A percentile compares a stretch with the other conserved stretches of the same genome.
These are phyloP conservation scores for Xyrichtys novacula DNA, from an alignment of 2,797 vertebrate genomes.

Conservation along the genomic window DNA sequence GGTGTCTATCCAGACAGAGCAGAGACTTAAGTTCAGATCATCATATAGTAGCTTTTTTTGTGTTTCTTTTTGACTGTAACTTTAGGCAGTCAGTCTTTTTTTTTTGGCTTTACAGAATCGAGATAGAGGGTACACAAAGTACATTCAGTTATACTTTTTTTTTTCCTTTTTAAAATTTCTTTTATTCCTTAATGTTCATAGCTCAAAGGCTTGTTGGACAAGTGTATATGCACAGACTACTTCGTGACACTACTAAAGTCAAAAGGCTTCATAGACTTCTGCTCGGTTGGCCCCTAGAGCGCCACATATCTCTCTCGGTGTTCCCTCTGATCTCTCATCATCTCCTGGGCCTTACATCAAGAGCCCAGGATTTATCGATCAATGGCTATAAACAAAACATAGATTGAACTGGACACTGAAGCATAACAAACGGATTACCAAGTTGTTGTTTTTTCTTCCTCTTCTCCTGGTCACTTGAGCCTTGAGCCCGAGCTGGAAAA, in stretches of 20 bases:
- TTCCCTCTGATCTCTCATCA: slow-evolving; percentile 72
- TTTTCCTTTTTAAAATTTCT: too few relatives aligned
- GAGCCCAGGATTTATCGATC: slow-evolving; percentile 77
- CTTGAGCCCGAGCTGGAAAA: slow-evolving; percentile 4
- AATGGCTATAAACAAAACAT: slow-evolving; percentile 78
- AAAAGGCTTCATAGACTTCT: neutral
- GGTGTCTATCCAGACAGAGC: too few relatives aligned
- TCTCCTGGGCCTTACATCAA: slow-evolving; percentile 72
- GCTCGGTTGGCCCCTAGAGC: slow-evolving; percentile 38
- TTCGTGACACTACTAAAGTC: neutral
- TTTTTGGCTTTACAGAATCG: too few relatives aligned
- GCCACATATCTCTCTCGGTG: slow-evolving; percentile 63
- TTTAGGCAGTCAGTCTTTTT: too few relatives aligned
- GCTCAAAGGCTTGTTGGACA: too few relatives aligned
- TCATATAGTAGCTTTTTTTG: too few relatives aligned
- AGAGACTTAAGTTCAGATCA: too few relatives aligned
- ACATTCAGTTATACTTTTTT: too few relatives aligned
- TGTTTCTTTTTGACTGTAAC: too few relatives aligned
- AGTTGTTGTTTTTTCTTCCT: slow-evolving; percentile 46
- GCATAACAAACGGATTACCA: slow-evolving; percentile 55
- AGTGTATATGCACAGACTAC: too few relatives aligned
- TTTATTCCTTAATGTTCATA: too few relatives aligned
- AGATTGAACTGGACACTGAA: slow-evolving; percentile 73
- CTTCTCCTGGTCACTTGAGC: slow-evolving; percentile 16
- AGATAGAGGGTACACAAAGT: too few relatives aligned